phyloP scores from a whole-genome alignment of 2,113 vertebrate species.

The Cheirogaleus medius region DNA sequence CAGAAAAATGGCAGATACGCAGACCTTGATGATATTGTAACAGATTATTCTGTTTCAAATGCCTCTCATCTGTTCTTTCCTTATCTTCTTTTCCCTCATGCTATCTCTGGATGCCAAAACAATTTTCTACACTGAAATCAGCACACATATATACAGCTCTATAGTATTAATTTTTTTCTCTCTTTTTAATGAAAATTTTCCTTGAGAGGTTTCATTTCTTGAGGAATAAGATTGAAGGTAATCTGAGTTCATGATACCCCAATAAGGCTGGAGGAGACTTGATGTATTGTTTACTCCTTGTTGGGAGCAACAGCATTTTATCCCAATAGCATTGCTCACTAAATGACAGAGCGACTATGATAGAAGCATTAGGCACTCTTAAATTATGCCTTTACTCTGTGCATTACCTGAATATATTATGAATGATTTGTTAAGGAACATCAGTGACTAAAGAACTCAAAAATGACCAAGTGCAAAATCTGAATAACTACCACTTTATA shows the following conservation, averaged over 20 bases:
- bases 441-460: background rate
- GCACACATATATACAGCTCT: background rate
- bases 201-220: background rate
- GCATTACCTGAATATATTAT: background rate
- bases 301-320: background rate
- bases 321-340: background rate
- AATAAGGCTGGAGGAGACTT: background rate
- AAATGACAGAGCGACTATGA: background rate
- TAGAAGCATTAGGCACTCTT: background rate
- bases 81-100: background rate
- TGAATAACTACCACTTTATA: background rate
- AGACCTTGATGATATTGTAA: background rate
- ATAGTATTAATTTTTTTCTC: background rate
- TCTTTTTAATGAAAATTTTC: background rate
- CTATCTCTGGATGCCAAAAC: background rate
- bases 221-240: background rate
- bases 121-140: background rate
- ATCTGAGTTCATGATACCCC: background rate
- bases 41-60: background rate
- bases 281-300: background rate
- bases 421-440: background rate
- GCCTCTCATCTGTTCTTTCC: background rate
- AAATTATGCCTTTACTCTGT: background rate
- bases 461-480: background rate
- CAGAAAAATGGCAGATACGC: background rate